A percentile compares a stretch with the other conserved stretches of the same genome.
phyloP scores from a whole-genome alignment of 2,113 vertebrate genomes.

The Apeltes quadracus region DNA sequence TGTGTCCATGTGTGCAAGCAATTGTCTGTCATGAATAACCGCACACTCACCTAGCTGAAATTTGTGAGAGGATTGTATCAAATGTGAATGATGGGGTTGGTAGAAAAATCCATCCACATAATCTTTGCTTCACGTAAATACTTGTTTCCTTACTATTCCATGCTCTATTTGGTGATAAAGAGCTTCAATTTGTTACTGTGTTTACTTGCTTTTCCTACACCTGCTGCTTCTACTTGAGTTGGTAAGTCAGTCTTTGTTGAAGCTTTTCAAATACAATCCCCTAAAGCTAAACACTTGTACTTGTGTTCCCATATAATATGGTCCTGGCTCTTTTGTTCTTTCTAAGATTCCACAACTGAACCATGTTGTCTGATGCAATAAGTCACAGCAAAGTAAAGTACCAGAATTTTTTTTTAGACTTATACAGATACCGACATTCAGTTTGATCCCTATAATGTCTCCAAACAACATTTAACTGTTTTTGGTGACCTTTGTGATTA shows the following conservation, averaged over 20 bases:
- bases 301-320: neutral
- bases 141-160: neutral
- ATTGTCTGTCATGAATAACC: conserved; percentile 53
- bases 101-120: conserved; percentile 29
- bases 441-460: conserved; percentile 11
- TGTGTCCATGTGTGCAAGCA: conserved; percentile 24
- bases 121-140: conserved; percentile 17
- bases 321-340: conserved; percentile 64
- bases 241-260: neutral
- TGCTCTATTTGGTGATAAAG: conserved; percentile 10
- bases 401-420: neutral
- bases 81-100: conserved; percentile 27
- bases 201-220: neutral
- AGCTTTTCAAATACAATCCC: neutral
- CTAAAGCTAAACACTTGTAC: neutral
- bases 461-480: neutral
- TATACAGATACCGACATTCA: neutral
- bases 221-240: neutral
- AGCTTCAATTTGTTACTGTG: neutral
- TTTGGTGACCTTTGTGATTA: neutral
- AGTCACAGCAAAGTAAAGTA: neutral
- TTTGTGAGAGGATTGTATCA: conserved; percentile 23
- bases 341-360: conserved; percentile 53
- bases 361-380: too few relatives aligned
- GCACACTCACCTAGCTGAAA: conserved; percentile 57